Evolutionary conservation across 2,888 invertebrate genomes (phyloP).

Genomic region (Ichneumoninae sp.): DNA sequence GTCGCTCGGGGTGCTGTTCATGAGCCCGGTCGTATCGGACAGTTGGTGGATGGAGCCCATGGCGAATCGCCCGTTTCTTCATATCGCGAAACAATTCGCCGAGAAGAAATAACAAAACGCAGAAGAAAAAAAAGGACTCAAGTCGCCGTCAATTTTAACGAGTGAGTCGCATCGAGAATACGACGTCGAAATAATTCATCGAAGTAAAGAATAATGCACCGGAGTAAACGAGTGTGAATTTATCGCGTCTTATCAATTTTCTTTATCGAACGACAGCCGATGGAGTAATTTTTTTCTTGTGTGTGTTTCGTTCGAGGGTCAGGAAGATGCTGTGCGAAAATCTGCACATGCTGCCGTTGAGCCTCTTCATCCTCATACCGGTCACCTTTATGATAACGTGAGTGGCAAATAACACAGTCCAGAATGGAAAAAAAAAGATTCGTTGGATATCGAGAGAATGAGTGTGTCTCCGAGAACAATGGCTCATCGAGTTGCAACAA

Average conservation of each 20-base stretch:
- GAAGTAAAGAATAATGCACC: neutral
- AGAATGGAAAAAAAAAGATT: neutral
- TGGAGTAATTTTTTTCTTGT: neutral
- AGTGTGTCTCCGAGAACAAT: constrained; percentile 46
- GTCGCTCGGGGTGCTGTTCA: constrained; percentile 50
- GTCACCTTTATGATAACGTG: constrained; percentile 83
- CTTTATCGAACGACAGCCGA: neutral
- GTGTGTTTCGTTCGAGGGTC: constrained; percentile 3
- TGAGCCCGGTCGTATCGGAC: constrained; percentile 39
- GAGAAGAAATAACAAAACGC: constrained; percentile 5
- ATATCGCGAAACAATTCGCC: constrained; percentile 28
- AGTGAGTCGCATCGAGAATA: constrained; percentile 1
- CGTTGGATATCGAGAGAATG: neutral
- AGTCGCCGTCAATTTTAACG: constrained; percentile 10
- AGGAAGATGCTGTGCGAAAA: constrained; percentile 79
- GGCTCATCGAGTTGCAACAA: constrained; percentile 62
- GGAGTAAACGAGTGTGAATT: neutral
- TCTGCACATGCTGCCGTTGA: constrained; percentile 81
- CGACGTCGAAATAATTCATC: neutral
- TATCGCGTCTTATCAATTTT: neutral
- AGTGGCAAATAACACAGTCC: constrained; percentile 71
- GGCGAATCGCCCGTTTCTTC: constrained; percentile 54
- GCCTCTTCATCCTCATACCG: constrained; percentile 82
- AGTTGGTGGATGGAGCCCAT: constrained; percentile 63
- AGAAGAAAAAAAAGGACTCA: neutral